phyloP scores from a whole-genome alignment of 2,113 vertebrate genomes.

The Brienomyrus brachyistius region DNA sequence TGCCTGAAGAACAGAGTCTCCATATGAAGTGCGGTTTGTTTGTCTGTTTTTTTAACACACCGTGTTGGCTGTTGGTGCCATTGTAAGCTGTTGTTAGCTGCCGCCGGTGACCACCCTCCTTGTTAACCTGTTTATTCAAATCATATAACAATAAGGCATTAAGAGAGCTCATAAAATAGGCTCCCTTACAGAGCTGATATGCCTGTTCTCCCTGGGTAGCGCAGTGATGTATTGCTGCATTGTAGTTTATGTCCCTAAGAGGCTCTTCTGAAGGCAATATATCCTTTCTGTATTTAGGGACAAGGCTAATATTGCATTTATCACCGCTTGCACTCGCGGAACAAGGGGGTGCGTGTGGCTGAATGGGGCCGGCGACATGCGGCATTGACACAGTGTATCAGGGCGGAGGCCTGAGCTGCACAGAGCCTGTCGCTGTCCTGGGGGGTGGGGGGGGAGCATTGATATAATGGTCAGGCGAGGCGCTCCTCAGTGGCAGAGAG shows the following conservation, averaged over 20 bases:
- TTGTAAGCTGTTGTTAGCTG: background rate
- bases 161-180: constrained; percentile 13
- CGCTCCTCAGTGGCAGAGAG: background rate
- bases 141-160: constrained; percentile 1
- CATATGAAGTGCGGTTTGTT: background rate
- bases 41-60: background rate
- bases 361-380: background rate
- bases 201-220: constrained; percentile 10
- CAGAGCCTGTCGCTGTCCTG: background rate
- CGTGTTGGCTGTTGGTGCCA: background rate
- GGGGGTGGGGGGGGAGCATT: background rate
- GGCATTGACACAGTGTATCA: background rate
- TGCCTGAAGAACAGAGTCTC: background rate
- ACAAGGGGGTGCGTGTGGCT: constrained; percentile 1
- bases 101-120: background rate
- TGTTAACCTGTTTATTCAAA: constrained; percentile 12
- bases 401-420: background rate
- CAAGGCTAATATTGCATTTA: constrained; percentile 18
- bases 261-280: background rate
- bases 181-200: constrained; percentile 13
- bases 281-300: constrained; percentile 25
- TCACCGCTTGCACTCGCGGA: constrained; percentile 11
- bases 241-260: constrained; percentile 21
- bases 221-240: constrained; percentile 23
- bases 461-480: constrained; percentile 15